Conservation (phyloP, 2,888 invertebrate species). For the Drosophila lacicola region DNA sequence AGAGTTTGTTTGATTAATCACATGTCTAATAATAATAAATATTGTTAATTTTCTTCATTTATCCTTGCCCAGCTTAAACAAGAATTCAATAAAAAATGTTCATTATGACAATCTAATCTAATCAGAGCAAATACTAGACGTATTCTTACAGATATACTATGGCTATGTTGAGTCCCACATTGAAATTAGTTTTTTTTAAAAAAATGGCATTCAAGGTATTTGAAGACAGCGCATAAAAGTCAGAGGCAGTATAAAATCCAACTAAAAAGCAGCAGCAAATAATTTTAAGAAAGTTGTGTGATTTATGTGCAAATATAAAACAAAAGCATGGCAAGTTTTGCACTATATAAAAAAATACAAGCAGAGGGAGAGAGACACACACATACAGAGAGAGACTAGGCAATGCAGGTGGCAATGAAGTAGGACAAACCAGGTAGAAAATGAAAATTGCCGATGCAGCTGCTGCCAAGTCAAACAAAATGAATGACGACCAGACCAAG, state of each 20-base stretch:
- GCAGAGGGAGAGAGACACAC: background rate
- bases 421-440: conserved; percentile 65
- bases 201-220: background rate
- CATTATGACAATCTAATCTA: no score
- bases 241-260: conserved; percentile 32
- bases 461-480: conserved; percentile 65
- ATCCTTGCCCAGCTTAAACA: no score
- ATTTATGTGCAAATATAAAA: conserved; percentile 76
- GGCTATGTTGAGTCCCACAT: no score
- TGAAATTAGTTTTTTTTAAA: background rate
- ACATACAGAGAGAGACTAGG: conserved; percentile 2
- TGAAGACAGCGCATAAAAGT: conserved; percentile 19
- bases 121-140: no score
- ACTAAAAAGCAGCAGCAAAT: conserved; percentile 53
- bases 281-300: conserved; percentile 71
- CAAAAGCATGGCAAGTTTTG: conserved; percentile 64
- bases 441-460: conserved; percentile 66
- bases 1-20: background rate
- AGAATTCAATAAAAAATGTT: no score
- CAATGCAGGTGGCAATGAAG: conserved; percentile 59
- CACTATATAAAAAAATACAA: conserved; percentile 39
- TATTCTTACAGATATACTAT: no score
- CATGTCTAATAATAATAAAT: no score
- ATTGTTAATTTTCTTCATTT: no score
- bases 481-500: conserved; percentile 44